Evolutionary conservation across 2,888 invertebrate species (phyloP).

Genomic region (Metalampra italica): DNA sequence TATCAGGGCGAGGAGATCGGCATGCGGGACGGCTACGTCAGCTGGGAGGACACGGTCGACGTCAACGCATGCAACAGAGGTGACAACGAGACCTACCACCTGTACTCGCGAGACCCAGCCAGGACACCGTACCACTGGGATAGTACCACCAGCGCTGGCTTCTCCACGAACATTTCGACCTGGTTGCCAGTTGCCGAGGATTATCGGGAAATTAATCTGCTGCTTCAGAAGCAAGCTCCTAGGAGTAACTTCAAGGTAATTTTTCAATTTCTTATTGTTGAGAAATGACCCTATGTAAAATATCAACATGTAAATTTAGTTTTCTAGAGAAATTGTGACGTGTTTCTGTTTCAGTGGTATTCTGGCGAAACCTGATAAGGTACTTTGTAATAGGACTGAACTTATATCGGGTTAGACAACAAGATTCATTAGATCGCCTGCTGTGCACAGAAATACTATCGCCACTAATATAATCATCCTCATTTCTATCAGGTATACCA

Average conservation of each 20-base stretch:
- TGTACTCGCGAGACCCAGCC: slow-evolving; percentile 79
- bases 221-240: slow-evolving; percentile 60
- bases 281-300: no score
- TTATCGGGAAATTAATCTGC: slow-evolving; percentile 78
- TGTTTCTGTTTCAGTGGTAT: no score
- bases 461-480: no score
- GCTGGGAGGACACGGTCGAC: slow-evolving; percentile 79
- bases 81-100: slow-evolving; percentile 65
- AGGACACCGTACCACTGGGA: slow-evolving; percentile 84
- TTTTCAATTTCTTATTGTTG: background rate
- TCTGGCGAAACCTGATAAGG: no score
- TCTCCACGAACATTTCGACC: slow-evolving; percentile 73
- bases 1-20: slow-evolving; percentile 92
- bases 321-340: no score
- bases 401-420: no score
- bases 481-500: slow-evolving; percentile 67
- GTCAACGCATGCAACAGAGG: slow-evolving; percentile 77
- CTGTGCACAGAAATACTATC: no score
- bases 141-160: slow-evolving; percentile 76
- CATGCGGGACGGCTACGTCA: slow-evolving; percentile 80
- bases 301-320: no score
- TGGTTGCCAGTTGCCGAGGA: slow-evolving; percentile 84
- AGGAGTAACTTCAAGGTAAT: slow-evolving; percentile 73
- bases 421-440: no score
- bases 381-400: no score